Evolutionary conservation across 2,797 vertebrate species (phyloP), one percentile per base, ranked within the genome.

Genomic region (Nannoperca obscura): DNA sequence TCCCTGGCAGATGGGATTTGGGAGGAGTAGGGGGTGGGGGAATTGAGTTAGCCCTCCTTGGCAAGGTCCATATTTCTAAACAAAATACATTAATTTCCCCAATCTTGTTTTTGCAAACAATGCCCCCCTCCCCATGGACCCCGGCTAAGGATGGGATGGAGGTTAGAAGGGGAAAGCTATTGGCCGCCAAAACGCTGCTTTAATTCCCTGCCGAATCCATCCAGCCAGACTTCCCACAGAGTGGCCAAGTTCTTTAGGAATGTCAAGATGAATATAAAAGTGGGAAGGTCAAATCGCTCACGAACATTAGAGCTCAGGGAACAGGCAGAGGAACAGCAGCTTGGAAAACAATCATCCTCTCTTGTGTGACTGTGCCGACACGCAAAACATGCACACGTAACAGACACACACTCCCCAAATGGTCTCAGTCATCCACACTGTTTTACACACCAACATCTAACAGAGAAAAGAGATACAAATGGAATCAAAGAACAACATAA

Each of bases 221-320:
- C 80, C 82, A 93, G 92, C 85, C 92, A 94, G 94, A 95, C 92
- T 94, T 95, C 94, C 94, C 93, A 94, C 93, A 76, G 92, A 94
- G 93, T 89, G 90, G 91, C 93, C 88, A 89, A 93, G 93, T 92
- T 93, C 88, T 91, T 93, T 82, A 87, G 94, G 93, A 95, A 95
- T 95, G 95, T 95, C 90, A 94, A 89, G 88, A 90, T 78, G 90
- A 92, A 93, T 91, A 93, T 91, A 89, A 90, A 94, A 91, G 91
- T 83, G 83, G 87, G 91, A 95, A 94, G 93, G 94, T 95, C 93
- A 94, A 94, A 94, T 85, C 84, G 69, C 86, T 95, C 89, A 79
- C 24, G 69, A 93, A 91, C 86, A 86, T 87, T 90, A 74, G 87
- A 83, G 91, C 89, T 91, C 78, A 47, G 93, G 89, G 90, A 93